Evolutionary conservation across 2,888 invertebrate genomes (phyloP), one percentile per base, ranked within the genome.

Genomic region (Thysanoteuthis rhombus): DNA sequence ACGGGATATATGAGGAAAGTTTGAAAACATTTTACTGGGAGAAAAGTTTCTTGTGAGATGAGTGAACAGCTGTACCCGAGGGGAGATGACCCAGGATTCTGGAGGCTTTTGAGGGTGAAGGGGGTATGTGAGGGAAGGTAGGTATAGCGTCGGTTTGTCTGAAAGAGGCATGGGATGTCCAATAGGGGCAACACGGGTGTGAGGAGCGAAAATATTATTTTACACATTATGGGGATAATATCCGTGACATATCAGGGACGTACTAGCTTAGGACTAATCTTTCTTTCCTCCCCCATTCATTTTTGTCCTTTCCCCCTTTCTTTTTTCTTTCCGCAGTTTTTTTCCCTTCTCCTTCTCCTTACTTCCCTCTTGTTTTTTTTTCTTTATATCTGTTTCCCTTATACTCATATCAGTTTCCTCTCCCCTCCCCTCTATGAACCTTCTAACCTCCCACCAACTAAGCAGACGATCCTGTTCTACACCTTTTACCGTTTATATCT

Each of bases 21-120:
- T 75, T 75, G 75, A 75, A 75, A 75, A 75, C 75, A 75, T 36
- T 75, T 75, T 75, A 75, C 75, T 75, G 75, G 75, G n/a, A 75
- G 75, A 75, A n/a, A n/a, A 36, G 75, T 75, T 75, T 75, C n/a
- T 36, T 75, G 75, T 75, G 75, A 75, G 75, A 75, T 75, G 75
- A 75, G 75, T 75, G 75, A 75, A 75, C 75, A 75, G 75, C 75
- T 75, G 75, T 75, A 75, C 75, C 75, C 75, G 75, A 75, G 75
- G 75, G 75, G 75, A 75, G 75, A 75, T 75, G 75, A 75, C 75
- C 75, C n/a, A 36, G 75, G 75, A 75, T 75, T 75, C 75, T 75
- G 75, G 75, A n/a, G 75, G 75, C n/a, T 75, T 75, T 75, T n/a
- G 10, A n/a, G 75, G n/a, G n/a, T 6, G 36, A 75, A n/a, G n/a